These are phyloP conservation scores for Porites evermanni DNA, from an alignment of 92 coral and sea anemone species.

Conservation along the genomic window DNA sequence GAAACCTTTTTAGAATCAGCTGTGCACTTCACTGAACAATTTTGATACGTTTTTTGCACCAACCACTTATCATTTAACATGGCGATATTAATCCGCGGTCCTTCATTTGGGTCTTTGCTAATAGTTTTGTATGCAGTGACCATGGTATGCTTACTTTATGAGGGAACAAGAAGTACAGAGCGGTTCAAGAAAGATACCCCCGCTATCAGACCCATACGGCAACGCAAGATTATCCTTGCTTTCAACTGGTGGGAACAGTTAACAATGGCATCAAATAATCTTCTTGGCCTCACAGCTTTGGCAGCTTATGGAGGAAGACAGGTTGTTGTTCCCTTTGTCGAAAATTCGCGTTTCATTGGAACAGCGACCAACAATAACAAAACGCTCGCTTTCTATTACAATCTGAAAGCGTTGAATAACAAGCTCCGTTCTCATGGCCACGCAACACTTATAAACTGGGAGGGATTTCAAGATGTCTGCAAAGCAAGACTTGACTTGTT, in stretches of 20 bases:
- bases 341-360: constrained; percentile 55
- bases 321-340: constrained; percentile 92
- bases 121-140: too few species aligned
- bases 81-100: too few species aligned
- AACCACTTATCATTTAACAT: too few species aligned
- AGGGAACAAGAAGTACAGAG: too few species aligned
- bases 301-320: constrained; percentile 77
- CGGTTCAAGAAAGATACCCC: too few species aligned
- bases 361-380: constrained; percentile 41
- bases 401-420: constrained; percentile 61
- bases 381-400: constrained; percentile 74
- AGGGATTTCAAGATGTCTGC: constrained; percentile 79
- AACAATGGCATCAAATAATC: constrained; percentile 85
- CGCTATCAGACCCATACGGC: too few species aligned
- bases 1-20: too few species aligned
- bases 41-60: too few species aligned
- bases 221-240: constrained; percentile 68
- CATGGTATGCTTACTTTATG: too few species aligned
- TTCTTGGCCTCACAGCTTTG: constrained; percentile 81
- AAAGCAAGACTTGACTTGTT: constrained; percentile 75
- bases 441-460: constrained; percentile 70
- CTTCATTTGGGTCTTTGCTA: too few species aligned
- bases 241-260: constrained; percentile 92
- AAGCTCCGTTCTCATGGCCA: constrained; percentile 70
- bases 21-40: too few species aligned